phyloP scores from a whole-genome alignment of 2,113 vertebrate genomes.

The Triplophysa rosa region DNA sequence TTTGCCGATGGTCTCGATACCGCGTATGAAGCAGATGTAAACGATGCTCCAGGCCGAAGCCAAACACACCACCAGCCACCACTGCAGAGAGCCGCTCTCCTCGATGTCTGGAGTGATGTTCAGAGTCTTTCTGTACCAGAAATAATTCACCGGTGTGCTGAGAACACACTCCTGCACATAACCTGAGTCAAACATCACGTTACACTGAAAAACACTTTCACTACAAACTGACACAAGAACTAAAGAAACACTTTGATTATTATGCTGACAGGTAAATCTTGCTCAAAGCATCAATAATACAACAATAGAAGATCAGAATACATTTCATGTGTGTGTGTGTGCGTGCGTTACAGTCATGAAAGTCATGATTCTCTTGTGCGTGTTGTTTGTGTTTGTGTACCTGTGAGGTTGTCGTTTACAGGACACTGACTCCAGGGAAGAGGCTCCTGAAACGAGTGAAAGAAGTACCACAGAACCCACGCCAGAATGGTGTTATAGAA shows the following conservation, averaged over 20 bases:
- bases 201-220: no score
- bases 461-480: slow-evolving; percentile 89
- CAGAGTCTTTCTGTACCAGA: slow-evolving; percentile 90
- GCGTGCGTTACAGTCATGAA: no score
- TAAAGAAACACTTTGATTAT: no score
- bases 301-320: no score
- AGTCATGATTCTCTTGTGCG: neutral
- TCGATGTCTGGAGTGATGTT: slow-evolving; percentile 78
- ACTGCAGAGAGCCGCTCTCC: slow-evolving; percentile 74
- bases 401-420: slow-evolving; percentile 54
- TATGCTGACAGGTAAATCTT: no score
- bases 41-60: slow-evolving; percentile 79
- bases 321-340: no score
- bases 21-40: slow-evolving; percentile 85
- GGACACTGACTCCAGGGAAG: slow-evolving; percentile 84
- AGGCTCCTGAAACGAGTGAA: slow-evolving; percentile 87
- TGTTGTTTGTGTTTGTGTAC: slow-evolving; percentile 36
- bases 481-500: slow-evolving; percentile 88
- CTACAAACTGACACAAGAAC: neutral
- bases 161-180: slow-evolving; percentile 77
- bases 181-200: slow-evolving; percentile 65
- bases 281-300: no score
- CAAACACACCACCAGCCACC: slow-evolving; percentile 82
- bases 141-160: slow-evolving; percentile 85
- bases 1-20: slow-evolving; percentile 88